These are phyloP conservation scores for Tragopan temminckii DNA, from an alignment of 2,797 vertebrate species.

Conservation along the genomic window DNA sequence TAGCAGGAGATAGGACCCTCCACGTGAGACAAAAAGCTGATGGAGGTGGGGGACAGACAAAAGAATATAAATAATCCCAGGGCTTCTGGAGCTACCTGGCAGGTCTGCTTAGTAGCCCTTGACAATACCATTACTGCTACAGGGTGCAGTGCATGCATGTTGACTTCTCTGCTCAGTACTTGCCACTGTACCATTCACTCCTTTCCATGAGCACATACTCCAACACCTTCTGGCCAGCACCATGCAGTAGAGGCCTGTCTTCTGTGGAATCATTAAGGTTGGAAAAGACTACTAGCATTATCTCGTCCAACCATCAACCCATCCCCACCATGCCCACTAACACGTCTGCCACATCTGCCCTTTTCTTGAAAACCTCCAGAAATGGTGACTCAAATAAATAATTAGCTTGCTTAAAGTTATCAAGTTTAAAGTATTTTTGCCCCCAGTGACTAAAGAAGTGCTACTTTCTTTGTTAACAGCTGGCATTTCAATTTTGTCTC, in stretches of 20 bases:
- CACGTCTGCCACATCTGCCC: too few species aligned
- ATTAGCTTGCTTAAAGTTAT: not conserved
- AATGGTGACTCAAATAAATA: not conserved
- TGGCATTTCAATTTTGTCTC: not conserved
- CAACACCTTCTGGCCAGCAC: not conserved
- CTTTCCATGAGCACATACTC: not conserved
- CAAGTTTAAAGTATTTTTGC: not conserved
- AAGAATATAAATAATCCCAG: not conserved
- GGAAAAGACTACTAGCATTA: too few species aligned
- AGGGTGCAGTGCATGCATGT: not conserved
- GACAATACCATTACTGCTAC: accelerated
- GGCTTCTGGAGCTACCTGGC: not conserved
- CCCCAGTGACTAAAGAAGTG: not conserved
- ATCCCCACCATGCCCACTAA: too few species aligned
- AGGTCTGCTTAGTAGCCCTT: not conserved
- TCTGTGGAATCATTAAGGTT: not conserved
- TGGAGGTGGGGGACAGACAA: too few species aligned
- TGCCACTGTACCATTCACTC: not conserved
- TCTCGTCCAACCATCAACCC: too few species aligned
- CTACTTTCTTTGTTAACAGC: not conserved
- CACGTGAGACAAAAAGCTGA: not conserved
- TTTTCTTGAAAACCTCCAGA: too few species aligned
- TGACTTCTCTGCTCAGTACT: not conserved
- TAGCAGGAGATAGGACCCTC: not conserved
- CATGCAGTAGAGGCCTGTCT: not conserved